Evolutionary conservation across 1,140 invertebrate genomes (phyloP).

Genomic region (Phocides pigmalion): DNA sequence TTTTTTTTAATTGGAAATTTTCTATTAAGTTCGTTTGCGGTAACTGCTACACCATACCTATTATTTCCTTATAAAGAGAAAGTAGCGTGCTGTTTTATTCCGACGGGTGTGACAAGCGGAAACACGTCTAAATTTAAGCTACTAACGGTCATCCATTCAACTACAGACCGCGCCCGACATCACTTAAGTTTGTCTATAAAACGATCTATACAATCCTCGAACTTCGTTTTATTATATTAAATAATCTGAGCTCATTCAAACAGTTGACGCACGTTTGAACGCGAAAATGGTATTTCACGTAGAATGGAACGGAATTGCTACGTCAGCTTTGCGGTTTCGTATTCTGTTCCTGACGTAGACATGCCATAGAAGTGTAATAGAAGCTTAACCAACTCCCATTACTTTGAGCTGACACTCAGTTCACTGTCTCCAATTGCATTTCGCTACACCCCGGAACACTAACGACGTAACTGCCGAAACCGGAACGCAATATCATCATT

Average conservation of each 20-base stretch:
- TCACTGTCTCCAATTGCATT: slow-evolving; percentile 32
- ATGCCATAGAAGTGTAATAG: slow-evolving; percentile 25
- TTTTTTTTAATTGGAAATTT: no score
- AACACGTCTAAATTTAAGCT: no score
- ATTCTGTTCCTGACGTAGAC: slow-evolving; percentile 3
- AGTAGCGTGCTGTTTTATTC: no score
- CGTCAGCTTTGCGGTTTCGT: not conserved
- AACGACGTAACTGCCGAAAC: slow-evolving; percentile 13
- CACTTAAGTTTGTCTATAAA: no score
- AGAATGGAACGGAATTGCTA: not conserved
- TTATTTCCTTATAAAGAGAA: no score
- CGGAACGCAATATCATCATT: not conserved
- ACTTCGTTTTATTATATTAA: not conserved
- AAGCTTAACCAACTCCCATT: slow-evolving; percentile 28
- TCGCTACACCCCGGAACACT: not conserved
- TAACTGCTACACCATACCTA: no score
- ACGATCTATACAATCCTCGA: no score
- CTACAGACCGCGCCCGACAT: no score
- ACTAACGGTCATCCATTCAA: no score
- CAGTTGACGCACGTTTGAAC: no score
- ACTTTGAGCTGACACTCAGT: slow-evolving; percentile 29
- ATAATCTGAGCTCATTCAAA: not conserved
- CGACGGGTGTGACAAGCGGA: no score
- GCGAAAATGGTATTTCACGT: not conserved
- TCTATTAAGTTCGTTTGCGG: no score